Percentiles rank a stretch among this genome's conserved stretches.
phyloP scores from a whole-genome alignment of 2,113 vertebrate genomes.

The Regulus satrapa region DNA sequence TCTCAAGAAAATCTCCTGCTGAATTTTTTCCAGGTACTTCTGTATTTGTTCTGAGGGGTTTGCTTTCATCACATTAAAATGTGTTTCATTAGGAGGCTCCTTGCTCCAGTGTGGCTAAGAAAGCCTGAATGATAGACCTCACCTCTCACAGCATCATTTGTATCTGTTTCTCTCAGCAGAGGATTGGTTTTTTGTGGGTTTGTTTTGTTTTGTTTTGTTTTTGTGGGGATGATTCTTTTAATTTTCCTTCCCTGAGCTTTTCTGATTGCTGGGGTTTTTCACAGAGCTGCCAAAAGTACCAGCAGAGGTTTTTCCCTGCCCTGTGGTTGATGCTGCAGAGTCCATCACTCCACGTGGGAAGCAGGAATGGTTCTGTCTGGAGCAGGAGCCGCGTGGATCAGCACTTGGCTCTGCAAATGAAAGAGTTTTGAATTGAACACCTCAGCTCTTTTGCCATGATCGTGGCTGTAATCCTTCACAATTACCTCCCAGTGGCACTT shows the following conservation, averaged over 20 bases:
- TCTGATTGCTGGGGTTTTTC: background rate
- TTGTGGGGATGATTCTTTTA: background rate
- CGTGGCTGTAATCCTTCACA: background rate
- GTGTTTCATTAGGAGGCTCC: background rate
- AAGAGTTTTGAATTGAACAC: background rate
- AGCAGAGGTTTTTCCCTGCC: accelerated
- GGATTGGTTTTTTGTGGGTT: background rate
- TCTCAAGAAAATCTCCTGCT: background rate
- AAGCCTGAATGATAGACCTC: background rate
- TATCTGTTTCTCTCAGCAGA: background rate
- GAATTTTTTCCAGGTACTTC: background rate
- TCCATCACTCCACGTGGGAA: accelerated
- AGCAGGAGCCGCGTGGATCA: background rate
- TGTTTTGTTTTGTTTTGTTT: background rate
- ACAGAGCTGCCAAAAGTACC: background rate
- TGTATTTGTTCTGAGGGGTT: background rate
- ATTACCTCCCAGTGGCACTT: background rate
- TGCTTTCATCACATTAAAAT: background rate
- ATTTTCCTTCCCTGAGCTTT: background rate
- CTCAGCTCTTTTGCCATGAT: background rate
- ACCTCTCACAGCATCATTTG: background rate
- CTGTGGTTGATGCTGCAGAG: background rate
- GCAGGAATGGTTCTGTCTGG: background rate
- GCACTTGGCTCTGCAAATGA: background rate
- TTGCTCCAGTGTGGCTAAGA: background rate